Percentiles rank a stretch among this genome's conserved stretches.
Conservation (phyloP, 1,140 invertebrate species). For the Trachelipus rathkii region DNA sequence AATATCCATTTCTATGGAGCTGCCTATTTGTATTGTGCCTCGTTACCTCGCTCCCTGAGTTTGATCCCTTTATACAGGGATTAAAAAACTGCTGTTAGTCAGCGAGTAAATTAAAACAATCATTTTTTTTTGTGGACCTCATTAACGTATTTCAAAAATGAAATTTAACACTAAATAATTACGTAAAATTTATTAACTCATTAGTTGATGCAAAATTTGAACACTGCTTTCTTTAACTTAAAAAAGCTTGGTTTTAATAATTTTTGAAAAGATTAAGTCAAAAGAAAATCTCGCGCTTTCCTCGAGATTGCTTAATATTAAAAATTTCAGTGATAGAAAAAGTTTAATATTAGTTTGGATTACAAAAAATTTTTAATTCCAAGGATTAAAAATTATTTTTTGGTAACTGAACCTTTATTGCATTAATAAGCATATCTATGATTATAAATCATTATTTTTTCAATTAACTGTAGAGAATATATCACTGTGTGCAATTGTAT, state of each 20-base stretch:
- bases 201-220: no score
- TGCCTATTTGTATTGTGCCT: conserved; percentile 6
- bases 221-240: no score
- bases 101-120: not conserved
- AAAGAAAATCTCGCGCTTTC: no score
- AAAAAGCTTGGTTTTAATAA: no score
- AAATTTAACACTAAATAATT: not conserved
- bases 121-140: not conserved
- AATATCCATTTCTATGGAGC: not conserved
- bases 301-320: no score
- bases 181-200: not conserved
- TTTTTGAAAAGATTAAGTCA: no score
- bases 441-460: not conserved
- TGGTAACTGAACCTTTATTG: not conserved
- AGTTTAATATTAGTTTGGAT: not conserved
- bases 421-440: not conserved
- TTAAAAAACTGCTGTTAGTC: not conserved
- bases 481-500: not conserved
- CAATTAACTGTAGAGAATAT: not conserved
- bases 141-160: not conserved
- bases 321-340: no score
- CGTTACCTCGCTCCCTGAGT: conserved; percentile 2
- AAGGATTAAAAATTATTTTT: not conserved
- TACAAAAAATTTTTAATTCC: not conserved
- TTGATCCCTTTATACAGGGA: not conserved